phyloP scores from a whole-genome alignment of 2,888 invertebrate species.

The Meghimatium bilineatum region DNA sequence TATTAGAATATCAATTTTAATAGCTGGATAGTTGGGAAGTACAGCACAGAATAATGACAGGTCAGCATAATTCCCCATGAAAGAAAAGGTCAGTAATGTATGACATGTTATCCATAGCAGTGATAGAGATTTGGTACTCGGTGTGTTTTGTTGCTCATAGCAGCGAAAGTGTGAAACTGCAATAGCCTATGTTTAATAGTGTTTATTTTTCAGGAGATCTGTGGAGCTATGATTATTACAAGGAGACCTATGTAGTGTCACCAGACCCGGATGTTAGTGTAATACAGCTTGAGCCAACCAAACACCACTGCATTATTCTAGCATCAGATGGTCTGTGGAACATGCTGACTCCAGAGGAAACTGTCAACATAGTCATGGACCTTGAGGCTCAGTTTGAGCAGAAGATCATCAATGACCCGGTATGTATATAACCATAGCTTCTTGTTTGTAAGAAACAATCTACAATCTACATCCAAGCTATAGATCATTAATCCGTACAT shows the following conservation, averaged over 20 bases:
- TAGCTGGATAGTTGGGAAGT: too few relatives aligned
- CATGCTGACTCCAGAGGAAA: slow-evolving; percentile 89
- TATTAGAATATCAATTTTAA: too few relatives aligned
- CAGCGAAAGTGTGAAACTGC: too few relatives aligned
- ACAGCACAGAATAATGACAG: too few relatives aligned
- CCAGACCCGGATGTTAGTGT: slow-evolving; percentile 97
- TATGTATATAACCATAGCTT: slow-evolving; percentile 54
- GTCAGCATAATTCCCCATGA: too few relatives aligned
- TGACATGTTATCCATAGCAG: too few relatives aligned
- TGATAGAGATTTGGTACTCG: too few relatives aligned
- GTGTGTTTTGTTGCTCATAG: too few relatives aligned
- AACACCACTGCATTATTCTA: slow-evolving; percentile 88
- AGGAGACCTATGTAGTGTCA: slow-evolving; percentile 96
- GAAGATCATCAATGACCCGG: slow-evolving; percentile 68
- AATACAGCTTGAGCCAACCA: slow-evolving; percentile 85
- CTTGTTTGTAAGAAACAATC: too few relatives aligned
- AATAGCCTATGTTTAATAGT: not conserved
- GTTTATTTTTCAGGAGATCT: slow-evolving; percentile 84
- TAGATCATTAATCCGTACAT: too few relatives aligned
- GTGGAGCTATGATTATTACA: slow-evolving; percentile 96
- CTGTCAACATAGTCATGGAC: slow-evolving; percentile 85
- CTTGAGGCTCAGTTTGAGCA: slow-evolving; percentile 71
- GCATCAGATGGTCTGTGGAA: slow-evolving; percentile 99
- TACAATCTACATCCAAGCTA: too few relatives aligned
- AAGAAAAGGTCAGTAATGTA: too few relatives aligned